Evolutionary conservation across 2,113 vertebrate genomes (phyloP).

Genomic region (Lampris incognitus): DNA sequence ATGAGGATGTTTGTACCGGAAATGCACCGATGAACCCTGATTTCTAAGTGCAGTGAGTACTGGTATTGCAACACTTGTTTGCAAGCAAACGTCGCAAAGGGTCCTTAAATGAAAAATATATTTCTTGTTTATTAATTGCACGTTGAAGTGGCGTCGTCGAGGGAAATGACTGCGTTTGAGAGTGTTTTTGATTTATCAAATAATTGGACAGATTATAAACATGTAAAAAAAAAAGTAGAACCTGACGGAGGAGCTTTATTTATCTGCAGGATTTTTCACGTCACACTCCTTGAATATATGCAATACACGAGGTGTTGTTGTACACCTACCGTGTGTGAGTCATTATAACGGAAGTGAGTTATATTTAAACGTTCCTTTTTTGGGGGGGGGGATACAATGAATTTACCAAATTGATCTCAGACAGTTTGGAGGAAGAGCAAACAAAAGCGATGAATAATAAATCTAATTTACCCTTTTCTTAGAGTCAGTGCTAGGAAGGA

Average conservation of each 20-base stretch:
- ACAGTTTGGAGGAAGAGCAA: slow-evolving; percentile 1
- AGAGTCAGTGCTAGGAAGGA: slow-evolving; percentile 3
- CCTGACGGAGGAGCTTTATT: slow-evolving; percentile 6
- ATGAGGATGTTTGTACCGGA: slow-evolving; percentile 69
- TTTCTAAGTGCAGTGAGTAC: slow-evolving; percentile 15
- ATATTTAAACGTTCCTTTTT: slow-evolving; percentile 3
- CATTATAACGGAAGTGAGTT: neutral
- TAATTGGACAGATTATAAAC: neutral
- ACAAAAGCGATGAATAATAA: slow-evolving; percentile 17
- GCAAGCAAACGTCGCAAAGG: neutral
- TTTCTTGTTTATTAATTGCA: neutral
- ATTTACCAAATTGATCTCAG: neutral
- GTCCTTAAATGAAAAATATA: neutral
- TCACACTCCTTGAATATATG: neutral
- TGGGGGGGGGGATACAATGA: neutral
- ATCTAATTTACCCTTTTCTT: slow-evolving; percentile 7
- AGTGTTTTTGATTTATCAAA: neutral
- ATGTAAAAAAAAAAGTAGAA: neutral
- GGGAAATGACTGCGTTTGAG: neutral
- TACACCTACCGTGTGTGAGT: neutral
- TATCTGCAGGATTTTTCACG: neutral
- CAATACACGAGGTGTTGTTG: neutral
- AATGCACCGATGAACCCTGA: slow-evolving; percentile 64
- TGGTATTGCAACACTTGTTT: slow-evolving; percentile 35
- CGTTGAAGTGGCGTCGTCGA: neutral